Conservation (phyloP, 2,113 vertebrate species). For the Hoplias malabaricus region DNA sequence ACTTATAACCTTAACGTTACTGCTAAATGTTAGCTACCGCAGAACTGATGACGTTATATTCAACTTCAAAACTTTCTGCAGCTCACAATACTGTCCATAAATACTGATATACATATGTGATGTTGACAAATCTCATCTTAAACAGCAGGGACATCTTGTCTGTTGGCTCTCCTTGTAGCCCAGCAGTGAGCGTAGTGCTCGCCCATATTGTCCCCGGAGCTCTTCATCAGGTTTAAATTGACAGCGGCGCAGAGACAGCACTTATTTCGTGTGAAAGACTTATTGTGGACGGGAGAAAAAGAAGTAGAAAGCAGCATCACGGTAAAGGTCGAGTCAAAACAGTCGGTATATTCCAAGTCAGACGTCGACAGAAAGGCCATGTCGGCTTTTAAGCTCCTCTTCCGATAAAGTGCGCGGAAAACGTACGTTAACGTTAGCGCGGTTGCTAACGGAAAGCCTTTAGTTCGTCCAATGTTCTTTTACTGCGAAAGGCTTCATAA, state of each 20-base stretch:
- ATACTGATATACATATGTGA: background rate
- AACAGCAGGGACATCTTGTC: background rate
- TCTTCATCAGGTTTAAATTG: slow-evolving; percentile 18
- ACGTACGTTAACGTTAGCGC: background rate
- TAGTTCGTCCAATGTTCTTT: background rate
- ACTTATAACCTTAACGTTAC: no score
- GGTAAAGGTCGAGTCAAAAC: background rate
- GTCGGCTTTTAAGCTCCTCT: background rate
- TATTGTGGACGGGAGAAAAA: slow-evolving; percentile 12
- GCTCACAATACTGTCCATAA: slow-evolving; percentile 27
- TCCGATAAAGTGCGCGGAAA: background rate
- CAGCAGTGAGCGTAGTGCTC: slow-evolving; percentile 4
- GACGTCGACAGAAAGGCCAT: slow-evolving; percentile 58
- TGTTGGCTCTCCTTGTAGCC: background rate
- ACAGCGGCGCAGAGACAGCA: slow-evolving; percentile 26
- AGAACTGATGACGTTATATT: background rate
- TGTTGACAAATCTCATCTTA: slow-evolving; percentile 24
- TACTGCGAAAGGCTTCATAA: background rate
- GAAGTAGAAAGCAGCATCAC: background rate
- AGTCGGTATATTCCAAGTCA: background rate
- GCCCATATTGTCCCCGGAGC: slow-evolving; percentile 44
- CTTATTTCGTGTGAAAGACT: slow-evolving; percentile 57
- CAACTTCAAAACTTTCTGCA: background rate
- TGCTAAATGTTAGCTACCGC: slow-evolving; percentile 52
- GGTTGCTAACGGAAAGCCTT: background rate